A percentile compares a stretch with the other conserved stretches of the same genome.
Conservation (phyloP, 1,140 invertebrate genomes). For the Lineus longissimus region DNA sequence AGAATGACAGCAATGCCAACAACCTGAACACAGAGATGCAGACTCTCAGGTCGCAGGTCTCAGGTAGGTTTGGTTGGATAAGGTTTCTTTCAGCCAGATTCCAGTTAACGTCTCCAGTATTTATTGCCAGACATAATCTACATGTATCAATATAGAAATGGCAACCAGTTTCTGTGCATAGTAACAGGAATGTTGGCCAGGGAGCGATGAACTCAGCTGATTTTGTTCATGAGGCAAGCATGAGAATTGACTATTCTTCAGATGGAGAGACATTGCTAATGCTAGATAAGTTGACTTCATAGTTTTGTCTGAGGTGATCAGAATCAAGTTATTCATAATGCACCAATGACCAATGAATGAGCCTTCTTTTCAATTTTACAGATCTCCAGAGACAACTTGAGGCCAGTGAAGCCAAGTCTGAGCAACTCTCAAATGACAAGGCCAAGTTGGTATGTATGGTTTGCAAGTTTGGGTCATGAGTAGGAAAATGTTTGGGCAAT, state of each 20-base stretch:
- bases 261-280: too few species aligned
- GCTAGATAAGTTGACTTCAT: too few species aligned
- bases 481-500: background rate
- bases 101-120: background rate
- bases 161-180: too few species aligned
- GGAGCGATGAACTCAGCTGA: too few species aligned
- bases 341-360: background rate
- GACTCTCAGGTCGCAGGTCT: conserved; percentile 31
- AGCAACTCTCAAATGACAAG: conserved; percentile 38
- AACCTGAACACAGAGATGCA: conserved; percentile 33
- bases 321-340: background rate
- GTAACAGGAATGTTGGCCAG: too few species aligned
- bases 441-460: conserved; percentile 35
- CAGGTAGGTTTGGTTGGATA: conserved; percentile 35
- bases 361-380: conserved; percentile 24
- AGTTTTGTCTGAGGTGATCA: too few species aligned
- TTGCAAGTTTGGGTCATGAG: background rate
- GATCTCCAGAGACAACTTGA: conserved; percentile 39
- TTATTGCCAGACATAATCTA: too few species aligned
- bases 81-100: background rate
- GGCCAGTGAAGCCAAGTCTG: conserved; percentile 31
- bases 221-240: too few species aligned
- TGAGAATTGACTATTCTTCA: too few species aligned
- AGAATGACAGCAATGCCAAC: conserved; percentile 28
- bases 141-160: too few species aligned